Evolutionary conservation across 2,797 vertebrate species (phyloP), one percentile per base, ranked within the genome.

Genomic region (Zenarchopterus dispar): DNA sequence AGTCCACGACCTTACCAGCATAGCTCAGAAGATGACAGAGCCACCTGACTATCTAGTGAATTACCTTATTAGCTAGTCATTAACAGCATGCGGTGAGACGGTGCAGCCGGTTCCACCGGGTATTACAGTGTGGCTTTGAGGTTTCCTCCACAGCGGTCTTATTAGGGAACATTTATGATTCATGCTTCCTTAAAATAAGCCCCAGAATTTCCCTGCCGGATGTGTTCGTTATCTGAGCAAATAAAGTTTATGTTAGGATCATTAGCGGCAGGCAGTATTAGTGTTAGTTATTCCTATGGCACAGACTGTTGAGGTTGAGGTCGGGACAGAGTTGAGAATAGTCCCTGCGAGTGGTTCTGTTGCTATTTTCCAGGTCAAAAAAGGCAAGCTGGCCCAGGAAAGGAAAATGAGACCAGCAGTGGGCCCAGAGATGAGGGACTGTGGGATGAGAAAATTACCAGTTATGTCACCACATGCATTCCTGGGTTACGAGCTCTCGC

Each of bases 381-480:
- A 82, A 70, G 67, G 69, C 59, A 74, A 84, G 60, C 76, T 74
- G 75, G 69, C 76, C 73, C 75, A 77, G 84, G 74, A 91, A 85
- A 88, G 78, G 73, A 80, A 84, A 69, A 64, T 42, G 67, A 50
- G 81, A 77, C 84, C 77, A 81, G 80, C 73, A 61, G 77, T 63
- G 60, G 69, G 82, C 73, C 82, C 72, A 87, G 81, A 84, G 81
- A 88, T 78, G 81, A 82, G 84, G 84, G 73, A 88, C 76, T 90
- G 86, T 71, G 89, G 91, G 89, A 92, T 87, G 84, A 86, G 90
- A 91, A 91, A 85, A 90, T 94, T 88, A 88, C 84, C 75, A 85
- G 85, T 91, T 90, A 90, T 90, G 89, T 92, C 90, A 92, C 87
- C 86, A 41, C 88, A 85, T 63, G 78, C 88, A 91, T 91, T 92